A percentile compares a stretch with the other conserved stretches of the same genome.
Conservation (phyloP, 2,888 invertebrate genomes). For the Cosmopolites sordidus region DNA sequence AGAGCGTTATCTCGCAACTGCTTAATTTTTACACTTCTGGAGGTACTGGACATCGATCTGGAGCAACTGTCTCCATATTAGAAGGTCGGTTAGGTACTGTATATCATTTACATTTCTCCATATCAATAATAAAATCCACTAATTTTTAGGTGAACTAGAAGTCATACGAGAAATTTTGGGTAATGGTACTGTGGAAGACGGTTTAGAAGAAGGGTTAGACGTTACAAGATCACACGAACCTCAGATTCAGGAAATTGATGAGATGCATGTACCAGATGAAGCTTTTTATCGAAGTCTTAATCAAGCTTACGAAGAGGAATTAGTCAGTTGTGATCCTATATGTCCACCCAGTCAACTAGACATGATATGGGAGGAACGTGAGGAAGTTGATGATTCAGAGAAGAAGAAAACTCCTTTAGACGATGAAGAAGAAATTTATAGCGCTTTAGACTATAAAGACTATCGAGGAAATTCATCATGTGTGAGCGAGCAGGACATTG, state of each 20-base stretch:
- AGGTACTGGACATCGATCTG: conserved; percentile 45
- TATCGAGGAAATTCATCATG: conserved; percentile 71
- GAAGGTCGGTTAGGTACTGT: conserved; percentile 23
- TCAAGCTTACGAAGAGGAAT: conserved; percentile 79
- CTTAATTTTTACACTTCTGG: conserved; percentile 71
- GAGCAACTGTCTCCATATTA: conserved; percentile 21
- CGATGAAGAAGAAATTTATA: conserved; percentile 61
- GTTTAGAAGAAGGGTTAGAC: conserved; percentile 62
- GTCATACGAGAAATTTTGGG: conserved; percentile 64
- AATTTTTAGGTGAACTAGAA: conserved; percentile 49
- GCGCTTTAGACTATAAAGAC: conserved; percentile 73
- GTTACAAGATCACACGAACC: conserved; percentile 48
- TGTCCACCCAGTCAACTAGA: conserved; percentile 67
- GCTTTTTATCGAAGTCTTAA: conserved; percentile 85
- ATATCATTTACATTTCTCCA: not conserved
- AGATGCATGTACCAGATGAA: conserved; percentile 67
- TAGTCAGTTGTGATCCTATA: conserved; percentile 52
- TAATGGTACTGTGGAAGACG: conserved; percentile 63
- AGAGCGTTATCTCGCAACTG: conserved; percentile 83
- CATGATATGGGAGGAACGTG: conserved; percentile 84
- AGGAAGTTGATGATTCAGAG: conserved; percentile 61
- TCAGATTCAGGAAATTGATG: conserved; percentile 48
- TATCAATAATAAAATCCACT: not conserved
- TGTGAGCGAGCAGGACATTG: conserved; percentile 73
- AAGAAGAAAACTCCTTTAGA: conserved; percentile 42